These are phyloP conservation scores for Pristis pectinata DNA, from an alignment of 2,797 vertebrate species.

Conservation along the genomic window DNA sequence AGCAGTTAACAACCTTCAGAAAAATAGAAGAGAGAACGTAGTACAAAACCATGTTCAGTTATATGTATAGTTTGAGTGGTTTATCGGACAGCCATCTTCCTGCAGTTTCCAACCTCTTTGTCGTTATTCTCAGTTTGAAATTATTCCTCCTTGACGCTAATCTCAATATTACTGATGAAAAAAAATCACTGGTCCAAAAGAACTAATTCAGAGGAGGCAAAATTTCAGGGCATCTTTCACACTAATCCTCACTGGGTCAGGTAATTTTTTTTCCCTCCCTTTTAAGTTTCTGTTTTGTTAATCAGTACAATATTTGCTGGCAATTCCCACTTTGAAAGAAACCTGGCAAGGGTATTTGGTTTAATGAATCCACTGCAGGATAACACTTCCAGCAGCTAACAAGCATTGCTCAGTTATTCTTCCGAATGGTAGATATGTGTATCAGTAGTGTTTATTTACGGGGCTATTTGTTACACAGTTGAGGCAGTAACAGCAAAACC, in stretches of 20 bases:
- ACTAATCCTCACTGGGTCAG: background rate
- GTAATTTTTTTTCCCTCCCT: background rate
- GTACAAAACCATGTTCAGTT: background rate
- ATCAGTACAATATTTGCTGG: background rate
- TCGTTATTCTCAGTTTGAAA: background rate
- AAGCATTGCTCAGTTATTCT: background rate
- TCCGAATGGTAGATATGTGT: background rate
- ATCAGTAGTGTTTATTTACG: background rate
- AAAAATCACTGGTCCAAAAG: background rate
- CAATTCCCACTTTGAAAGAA: background rate
- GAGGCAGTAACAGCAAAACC: background rate
- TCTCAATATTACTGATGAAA: background rate
- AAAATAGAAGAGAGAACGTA: background rate
- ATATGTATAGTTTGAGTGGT: background rate
- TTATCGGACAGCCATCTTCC: background rate
- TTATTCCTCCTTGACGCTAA: background rate
- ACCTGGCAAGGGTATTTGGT: background rate
- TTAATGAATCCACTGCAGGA: background rate
- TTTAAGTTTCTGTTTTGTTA: background rate
- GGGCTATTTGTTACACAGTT: background rate
- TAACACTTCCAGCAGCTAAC: background rate
- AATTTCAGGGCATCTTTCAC: background rate
- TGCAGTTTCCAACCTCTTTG: background rate
- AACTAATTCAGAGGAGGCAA: slow-evolving; percentile 5
- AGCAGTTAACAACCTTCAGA: background rate